Percentiles rank a stretch among this genome's conserved stretches.
These are phyloP conservation scores for Capreolus pygargus DNA, from an alignment of 2,113 vertebrate genomes.

Conservation along the genomic window DNA sequence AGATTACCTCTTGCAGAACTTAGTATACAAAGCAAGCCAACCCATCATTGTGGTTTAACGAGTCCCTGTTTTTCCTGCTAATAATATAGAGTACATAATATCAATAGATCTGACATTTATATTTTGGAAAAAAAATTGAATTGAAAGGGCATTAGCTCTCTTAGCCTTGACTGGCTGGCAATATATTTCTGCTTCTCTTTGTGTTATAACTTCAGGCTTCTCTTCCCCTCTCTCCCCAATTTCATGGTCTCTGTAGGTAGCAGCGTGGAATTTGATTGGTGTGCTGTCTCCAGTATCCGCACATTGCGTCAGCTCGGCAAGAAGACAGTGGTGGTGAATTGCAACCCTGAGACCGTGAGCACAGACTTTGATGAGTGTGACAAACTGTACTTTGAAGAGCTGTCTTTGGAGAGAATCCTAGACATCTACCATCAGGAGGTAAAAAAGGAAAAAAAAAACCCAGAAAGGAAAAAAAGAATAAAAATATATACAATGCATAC, in stretches of 20 bases:
- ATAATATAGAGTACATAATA: background rate
- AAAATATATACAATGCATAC: conserved; percentile 24
- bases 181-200: background rate
- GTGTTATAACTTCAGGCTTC: background rate
- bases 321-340: conserved; percentile 94
- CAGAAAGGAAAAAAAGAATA: background rate
- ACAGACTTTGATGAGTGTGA: conserved; percentile 98
- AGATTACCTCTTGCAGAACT: background rate
- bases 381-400: conserved; percentile 96
- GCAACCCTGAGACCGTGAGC: conserved; percentile 98
- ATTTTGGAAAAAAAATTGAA: conserved; percentile 36
- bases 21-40: background rate
- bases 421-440: conserved; percentile 96
- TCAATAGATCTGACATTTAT: background rate
- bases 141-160: conserved; percentile 16
- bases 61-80: background rate
- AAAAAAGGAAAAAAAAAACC: background rate
- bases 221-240: background rate
- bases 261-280: conserved; percentile 98
- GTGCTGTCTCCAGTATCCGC: conserved; percentile 95
- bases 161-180: conserved; percentile 12
- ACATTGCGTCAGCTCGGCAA: conserved; percentile 90
- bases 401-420: conserved; percentile 95
- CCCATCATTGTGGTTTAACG: background rate
- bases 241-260: conserved; percentile 85